Evolutionary conservation across 2,888 invertebrate species (phyloP).

Genomic region (Lepidocyrtinus sp.): DNA sequence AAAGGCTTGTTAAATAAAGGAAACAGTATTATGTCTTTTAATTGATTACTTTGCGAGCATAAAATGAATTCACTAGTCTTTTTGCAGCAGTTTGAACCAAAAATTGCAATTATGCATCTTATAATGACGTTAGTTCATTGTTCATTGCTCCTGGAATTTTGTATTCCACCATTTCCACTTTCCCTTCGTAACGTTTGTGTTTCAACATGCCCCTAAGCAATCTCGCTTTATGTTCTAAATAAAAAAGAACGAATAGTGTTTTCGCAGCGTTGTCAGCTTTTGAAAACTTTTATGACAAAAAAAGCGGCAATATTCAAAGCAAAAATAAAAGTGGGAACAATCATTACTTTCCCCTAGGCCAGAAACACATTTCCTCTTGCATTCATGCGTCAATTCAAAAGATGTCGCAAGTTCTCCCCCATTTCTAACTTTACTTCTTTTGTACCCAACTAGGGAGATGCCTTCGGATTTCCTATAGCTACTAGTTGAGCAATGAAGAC

Average conservation of each 20-base stretch:
- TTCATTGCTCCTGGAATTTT: too few relatives aligned
- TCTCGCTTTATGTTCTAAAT: neutral
- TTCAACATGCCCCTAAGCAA: neutral
- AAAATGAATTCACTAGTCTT: too few relatives aligned
- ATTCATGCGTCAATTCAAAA: neutral
- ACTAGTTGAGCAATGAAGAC: too few relatives aligned
- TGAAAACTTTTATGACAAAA: conserved; percentile 2
- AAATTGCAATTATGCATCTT: too few relatives aligned
- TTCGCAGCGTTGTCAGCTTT: neutral
- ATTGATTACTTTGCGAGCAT: too few relatives aligned
- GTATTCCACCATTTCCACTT: neutral
- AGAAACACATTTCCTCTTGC: conserved; percentile 1
- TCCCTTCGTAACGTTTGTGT: neutral
- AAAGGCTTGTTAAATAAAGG: too few relatives aligned
- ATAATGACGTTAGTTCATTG: too few relatives aligned
- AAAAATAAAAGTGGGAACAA: neutral
- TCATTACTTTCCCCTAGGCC: neutral
- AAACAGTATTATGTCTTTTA: too few relatives aligned
- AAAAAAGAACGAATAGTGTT: too few relatives aligned
- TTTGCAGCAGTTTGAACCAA: too few relatives aligned
- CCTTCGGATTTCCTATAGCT: too few relatives aligned
- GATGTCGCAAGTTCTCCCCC: neutral
- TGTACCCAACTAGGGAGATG: too few relatives aligned
- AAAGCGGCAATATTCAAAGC: neutral
- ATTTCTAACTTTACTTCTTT: neutral